Conservation (phyloP, 2,888 invertebrate genomes). For the Prionchulus punctatus region DNA sequence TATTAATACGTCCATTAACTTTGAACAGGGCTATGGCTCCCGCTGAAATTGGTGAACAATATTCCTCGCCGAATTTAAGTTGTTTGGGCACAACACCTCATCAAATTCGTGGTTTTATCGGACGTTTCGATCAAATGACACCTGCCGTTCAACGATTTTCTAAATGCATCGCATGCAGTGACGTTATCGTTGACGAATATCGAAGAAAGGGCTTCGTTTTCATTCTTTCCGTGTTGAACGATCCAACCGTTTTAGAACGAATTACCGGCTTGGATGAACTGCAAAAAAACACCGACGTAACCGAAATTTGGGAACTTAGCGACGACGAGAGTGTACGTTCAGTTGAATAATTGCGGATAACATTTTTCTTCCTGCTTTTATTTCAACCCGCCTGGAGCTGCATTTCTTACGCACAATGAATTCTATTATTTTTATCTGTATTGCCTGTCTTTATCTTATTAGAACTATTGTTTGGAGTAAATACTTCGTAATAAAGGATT, state of each 20-base stretch:
- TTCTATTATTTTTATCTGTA: no score
- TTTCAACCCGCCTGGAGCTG: no score
- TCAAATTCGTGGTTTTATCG: constrained; percentile 68
- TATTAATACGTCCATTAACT: neutral
- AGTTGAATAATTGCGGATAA: no score
- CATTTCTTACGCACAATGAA: no score
- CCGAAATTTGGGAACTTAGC: constrained; percentile 24
- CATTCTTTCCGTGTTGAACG: constrained; percentile 58
- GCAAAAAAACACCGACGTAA: constrained; percentile 33
- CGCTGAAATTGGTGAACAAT: neutral
- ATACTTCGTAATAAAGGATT: no score
- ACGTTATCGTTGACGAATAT: constrained; percentile 35
- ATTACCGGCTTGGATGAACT: constrained; percentile 56
- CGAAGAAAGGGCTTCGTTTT: constrained; percentile 49
- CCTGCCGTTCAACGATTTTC: constrained; percentile 71
- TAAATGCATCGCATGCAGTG: constrained; percentile 81
- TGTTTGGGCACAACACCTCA: constrained; percentile 71
- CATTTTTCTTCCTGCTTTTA: no score
- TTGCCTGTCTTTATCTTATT: no score
- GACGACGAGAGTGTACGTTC: constrained; percentile 36
- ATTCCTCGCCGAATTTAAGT: neutral
- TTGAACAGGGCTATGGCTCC: neutral
- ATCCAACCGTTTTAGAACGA: constrained; percentile 63
- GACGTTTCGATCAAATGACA: constrained; percentile 58
- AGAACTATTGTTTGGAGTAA: no score